These are phyloP conservation scores for Pelmatolapia mariae DNA, from an alignment of 2,113 vertebrate species.

Conservation along the genomic window DNA sequence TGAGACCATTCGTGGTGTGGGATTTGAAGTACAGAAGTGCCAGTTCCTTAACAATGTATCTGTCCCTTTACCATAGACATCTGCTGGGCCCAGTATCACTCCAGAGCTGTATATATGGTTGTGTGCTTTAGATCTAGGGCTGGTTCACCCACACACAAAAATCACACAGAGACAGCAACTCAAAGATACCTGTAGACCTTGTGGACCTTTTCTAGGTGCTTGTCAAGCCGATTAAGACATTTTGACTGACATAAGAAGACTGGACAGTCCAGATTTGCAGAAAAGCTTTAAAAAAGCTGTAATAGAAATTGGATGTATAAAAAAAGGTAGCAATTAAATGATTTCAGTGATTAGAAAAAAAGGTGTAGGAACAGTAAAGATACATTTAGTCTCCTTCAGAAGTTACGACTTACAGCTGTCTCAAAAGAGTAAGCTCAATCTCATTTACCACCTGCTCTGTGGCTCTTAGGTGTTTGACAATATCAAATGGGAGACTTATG, in stretches of 20 bases:
- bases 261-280: not conserved
- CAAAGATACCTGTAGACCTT: not conserved
- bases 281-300: not conserved
- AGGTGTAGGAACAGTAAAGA: not conserved
- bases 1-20: not conserved
- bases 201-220: not conserved
- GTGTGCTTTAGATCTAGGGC: not conserved
- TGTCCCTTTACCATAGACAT: not conserved
- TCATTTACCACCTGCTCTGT: not conserved
- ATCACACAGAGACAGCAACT: not conserved
- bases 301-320: not conserved
- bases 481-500: no score
- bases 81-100: not conserved
- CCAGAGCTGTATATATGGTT: not conserved
- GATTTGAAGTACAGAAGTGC: not conserved
- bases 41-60: not conserved
- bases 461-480: no score
- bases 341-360: not conserved
- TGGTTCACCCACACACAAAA: not conserved
- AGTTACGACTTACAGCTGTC: not conserved
- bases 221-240: not conserved
- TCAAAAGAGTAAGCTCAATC: not conserved
- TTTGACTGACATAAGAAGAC: not conserved
- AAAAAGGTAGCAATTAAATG: not conserved
- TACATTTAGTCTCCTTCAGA: fast-evolving